These are phyloP conservation scores for Sesia bembeciformis DNA, from an alignment of 2,888 invertebrate species.

Conservation along the genomic window DNA sequence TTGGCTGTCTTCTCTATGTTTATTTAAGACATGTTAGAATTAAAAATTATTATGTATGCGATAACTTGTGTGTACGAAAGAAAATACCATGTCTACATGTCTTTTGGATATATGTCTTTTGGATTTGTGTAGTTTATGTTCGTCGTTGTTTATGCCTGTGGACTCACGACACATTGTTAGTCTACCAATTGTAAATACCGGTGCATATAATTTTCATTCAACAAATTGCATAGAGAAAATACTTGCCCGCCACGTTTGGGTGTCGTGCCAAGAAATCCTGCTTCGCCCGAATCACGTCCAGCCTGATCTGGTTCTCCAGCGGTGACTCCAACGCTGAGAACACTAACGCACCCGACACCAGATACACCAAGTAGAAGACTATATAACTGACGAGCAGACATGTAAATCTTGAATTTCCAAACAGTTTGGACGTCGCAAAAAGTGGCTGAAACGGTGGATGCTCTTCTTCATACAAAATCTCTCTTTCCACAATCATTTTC, in stretches of 20 bases:
- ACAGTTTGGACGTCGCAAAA: conserved; percentile 51
- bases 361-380: conserved; percentile 75
- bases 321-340: conserved; percentile 81
- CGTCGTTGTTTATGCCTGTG: too few relatives aligned
- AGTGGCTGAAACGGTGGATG: conserved; percentile 59
- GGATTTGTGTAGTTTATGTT: too few relatives aligned
- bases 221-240: background rate
- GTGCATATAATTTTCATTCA: too few relatives aligned
- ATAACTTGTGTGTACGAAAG: too few relatives aligned
- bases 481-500: conserved; percentile 54
- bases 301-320: conserved; percentile 69
- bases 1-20: too few relatives aligned
- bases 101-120: too few relatives aligned
- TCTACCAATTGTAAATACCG: too few relatives aligned
- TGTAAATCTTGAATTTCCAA: conserved; percentile 71
- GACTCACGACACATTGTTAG: too few relatives aligned
- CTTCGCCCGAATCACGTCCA: conserved; percentile 65
- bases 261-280: conserved; percentile 72
- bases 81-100: too few relatives aligned
- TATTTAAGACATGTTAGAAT: too few relatives aligned
- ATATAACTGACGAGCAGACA: conserved; percentile 70
- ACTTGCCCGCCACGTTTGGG: conserved; percentile 77
- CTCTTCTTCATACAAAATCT: conserved; percentile 60
- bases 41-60: too few relatives aligned
- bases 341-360: conserved; percentile 78